Evolutionary conservation across 2,888 invertebrate species (phyloP), one percentile per base, ranked within the genome.

Genomic region (Meiosimyza decipiens): DNA sequence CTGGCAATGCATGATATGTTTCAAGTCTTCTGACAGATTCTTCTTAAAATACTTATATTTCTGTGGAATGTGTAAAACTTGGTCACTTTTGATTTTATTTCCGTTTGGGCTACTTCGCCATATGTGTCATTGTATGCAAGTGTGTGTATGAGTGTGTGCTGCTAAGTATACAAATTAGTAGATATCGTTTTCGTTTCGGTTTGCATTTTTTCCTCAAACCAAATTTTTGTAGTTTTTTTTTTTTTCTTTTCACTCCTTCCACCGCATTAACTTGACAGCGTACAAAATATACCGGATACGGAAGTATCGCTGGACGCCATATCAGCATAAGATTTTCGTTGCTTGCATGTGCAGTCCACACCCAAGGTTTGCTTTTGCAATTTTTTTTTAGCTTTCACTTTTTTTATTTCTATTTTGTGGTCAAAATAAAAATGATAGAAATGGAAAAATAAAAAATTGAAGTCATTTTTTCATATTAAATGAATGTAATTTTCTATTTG

Each of bases 391-490:
- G 28, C 1, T 65, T 11, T 65, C 65, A 65, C 28, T 28, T 28
- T 28, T 63, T 49, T 28, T 16, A 13, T n/a, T 71, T 73, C 75
- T 71, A 74, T 74, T 76, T 77, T 76, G 54, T 73, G 54, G 12
- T 40, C 18, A 60, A 40, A 33, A 49, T 16, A 50, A 55, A 60
- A 51, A 64, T 73, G 73, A 72, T 75, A 74, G 72, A 78, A 78
- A 77, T 79, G 77, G 75, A 77, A 76, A 76, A 73, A 81, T 80
- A 81, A 82, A 82, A 82, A 82, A 80, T 81, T 79, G 77, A 82
- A 80, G 80, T 77, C 80, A 78, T 76, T 82, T 80, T 79, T 80
- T 80, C 81, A 80, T 82, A 80, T 80, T 80, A 81, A 80, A 82
- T 82, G 77, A 80, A 78, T 80, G 49, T 72, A 54, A 57, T 73